A percentile compares a stretch with the other conserved stretches of the same genome.
phyloP scores from a whole-genome alignment of 2,113 vertebrate species.

The Hiodon tergisus region DNA sequence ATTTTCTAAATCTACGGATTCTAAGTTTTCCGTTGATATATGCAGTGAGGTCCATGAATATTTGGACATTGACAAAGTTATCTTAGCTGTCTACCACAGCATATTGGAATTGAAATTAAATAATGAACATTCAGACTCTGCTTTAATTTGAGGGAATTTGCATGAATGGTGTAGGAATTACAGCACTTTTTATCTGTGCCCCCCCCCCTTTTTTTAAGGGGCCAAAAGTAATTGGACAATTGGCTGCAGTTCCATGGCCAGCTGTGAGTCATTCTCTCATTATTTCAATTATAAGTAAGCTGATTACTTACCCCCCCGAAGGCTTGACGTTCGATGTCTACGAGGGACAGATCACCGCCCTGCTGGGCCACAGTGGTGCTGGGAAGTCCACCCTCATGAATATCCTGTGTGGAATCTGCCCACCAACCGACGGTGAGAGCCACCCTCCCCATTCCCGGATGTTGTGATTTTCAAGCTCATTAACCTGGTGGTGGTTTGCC shows the following conservation, averaged over 20 bases:
- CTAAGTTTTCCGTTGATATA: too few species aligned
- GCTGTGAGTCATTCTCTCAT: not conserved
- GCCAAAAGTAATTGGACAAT: not conserved
- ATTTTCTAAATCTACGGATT: too few species aligned
- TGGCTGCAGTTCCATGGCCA: too few species aligned
- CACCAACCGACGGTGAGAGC: conserved; percentile 67
- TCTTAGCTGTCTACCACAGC: too few species aligned
- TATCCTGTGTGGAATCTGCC: conserved; percentile 90
- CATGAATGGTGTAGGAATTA: too few species aligned
- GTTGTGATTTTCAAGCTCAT: not conserved
- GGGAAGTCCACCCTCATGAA: conserved; percentile 95
- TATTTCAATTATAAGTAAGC: not conserved
- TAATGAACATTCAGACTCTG: too few species aligned
- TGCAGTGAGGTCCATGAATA: too few species aligned
- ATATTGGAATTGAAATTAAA: too few species aligned
- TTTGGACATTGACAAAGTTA: too few species aligned
- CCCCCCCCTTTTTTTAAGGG: not conserved
- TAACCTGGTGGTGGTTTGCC: not conserved
- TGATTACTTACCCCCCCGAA: conserved; percentile 32
- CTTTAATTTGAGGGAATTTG: too few species aligned
- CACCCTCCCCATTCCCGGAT: not conserved
- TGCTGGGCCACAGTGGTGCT: conserved; percentile 91
- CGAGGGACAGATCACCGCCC: conserved; percentile 91
- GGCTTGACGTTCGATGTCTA: conserved; percentile 93
- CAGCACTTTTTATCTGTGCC: too few species aligned